phyloP scores from a whole-genome alignment of 1,140 invertebrate genomes.

The Zaprionus nigranus region DNA sequence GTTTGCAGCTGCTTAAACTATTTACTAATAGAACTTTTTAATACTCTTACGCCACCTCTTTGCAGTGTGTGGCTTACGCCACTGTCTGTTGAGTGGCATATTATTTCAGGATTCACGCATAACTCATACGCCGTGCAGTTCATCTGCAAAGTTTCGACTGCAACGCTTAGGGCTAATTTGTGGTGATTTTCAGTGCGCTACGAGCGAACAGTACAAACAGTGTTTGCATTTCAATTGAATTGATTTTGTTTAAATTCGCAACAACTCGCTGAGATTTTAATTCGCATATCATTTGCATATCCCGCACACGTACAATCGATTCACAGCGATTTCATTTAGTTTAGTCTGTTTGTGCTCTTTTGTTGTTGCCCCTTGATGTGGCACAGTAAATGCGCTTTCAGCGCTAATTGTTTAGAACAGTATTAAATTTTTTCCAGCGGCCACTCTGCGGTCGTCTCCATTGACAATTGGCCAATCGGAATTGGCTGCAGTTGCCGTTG shows the following conservation, averaged over 20 bases:
- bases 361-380: slow-evolving; percentile 1
- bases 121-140: slow-evolving; percentile 6
- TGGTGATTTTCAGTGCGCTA: slow-evolving; percentile 2
- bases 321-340: slow-evolving; percentile 15
- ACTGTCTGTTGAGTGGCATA: background rate
- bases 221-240: slow-evolving; percentile 59
- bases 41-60: background rate
- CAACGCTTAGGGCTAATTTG: slow-evolving; percentile 25
- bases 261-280: slow-evolving; percentile 29
- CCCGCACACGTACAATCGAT: slow-evolving; percentile 8
- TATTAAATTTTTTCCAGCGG: background rate
- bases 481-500: slow-evolving; percentile 15
- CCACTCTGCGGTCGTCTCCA: background rate
- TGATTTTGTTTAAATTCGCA: slow-evolving; percentile 60
- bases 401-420: background rate
- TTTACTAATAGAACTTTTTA: background rate
- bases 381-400: slow-evolving; percentile 32
- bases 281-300: slow-evolving; percentile 35
- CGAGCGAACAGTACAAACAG: background rate
- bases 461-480: background rate
- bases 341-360: background rate
- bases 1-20: background rate
- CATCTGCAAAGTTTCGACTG: background rate
- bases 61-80: background rate
- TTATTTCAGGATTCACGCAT: background rate